A percentile compares a stretch with the other conserved stretches of the same genome.
Evolutionary conservation across 2,113 vertebrate species (phyloP).

Genomic region (Asarcornis scutulata): DNA sequence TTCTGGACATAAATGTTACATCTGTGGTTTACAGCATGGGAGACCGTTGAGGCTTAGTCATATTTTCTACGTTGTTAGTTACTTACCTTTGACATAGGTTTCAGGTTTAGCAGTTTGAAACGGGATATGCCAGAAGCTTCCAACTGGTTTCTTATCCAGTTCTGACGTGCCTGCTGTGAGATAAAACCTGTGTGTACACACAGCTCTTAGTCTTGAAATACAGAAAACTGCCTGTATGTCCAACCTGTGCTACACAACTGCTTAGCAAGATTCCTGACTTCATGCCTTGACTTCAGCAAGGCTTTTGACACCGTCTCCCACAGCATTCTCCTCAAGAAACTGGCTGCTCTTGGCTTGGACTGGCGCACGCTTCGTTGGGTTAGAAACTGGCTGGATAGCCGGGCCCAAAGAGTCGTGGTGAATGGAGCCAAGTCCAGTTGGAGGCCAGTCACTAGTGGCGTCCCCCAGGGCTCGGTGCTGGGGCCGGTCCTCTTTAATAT

Average conservation of each 20-base stretch:
- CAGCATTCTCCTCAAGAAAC: too few species aligned
- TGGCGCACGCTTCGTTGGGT: too few species aligned
- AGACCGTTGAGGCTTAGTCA: background rate
- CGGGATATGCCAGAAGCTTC: background rate
- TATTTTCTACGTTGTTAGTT: background rate
- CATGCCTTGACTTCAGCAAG: too few species aligned
- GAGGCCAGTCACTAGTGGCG: too few species aligned
- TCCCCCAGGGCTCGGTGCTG: too few species aligned
- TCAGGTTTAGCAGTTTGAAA: constrained; percentile 19
- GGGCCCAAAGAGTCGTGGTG: too few species aligned
- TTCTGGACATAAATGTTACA: background rate
- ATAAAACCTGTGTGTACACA: background rate
- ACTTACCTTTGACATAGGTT: background rate
- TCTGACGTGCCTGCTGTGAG: background rate
- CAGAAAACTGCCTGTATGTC: background rate
- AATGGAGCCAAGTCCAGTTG: too few species aligned
- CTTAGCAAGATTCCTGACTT: background rate
- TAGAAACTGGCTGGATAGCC: too few species aligned
- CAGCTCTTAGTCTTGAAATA: background rate
- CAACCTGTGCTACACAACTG: background rate
- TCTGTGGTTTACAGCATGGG: background rate
- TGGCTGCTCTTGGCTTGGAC: too few species aligned
- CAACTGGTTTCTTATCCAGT: background rate
- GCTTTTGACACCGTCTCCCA: too few species aligned
- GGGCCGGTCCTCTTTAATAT: too few species aligned